phyloP scores from a whole-genome alignment of 2,797 vertebrate species.

The Pteronotus mesoamericanus region DNA sequence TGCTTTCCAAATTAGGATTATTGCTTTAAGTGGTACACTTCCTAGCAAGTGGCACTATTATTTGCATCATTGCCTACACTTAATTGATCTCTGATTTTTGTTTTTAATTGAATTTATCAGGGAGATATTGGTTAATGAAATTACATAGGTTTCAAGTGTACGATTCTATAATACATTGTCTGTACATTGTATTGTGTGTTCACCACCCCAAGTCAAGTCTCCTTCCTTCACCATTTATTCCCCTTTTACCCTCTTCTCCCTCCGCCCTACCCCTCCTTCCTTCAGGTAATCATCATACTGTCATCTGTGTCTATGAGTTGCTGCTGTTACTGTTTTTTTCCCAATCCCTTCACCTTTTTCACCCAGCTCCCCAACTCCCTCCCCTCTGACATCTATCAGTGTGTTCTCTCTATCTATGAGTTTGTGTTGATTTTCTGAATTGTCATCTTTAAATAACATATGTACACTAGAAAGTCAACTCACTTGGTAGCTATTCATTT shows the following conservation, averaged over 20 bases:
- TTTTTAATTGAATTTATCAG: background rate
- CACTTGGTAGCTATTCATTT: constrained; percentile 77
- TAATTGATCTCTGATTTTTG: constrained; percentile 38
- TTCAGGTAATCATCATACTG: background rate
- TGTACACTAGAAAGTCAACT: constrained; percentile 56
- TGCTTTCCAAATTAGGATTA: constrained; percentile 50
- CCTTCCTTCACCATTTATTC: background rate
- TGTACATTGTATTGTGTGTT: background rate
- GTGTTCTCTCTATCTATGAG: background rate
- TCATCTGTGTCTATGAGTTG: background rate
- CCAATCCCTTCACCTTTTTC: background rate
- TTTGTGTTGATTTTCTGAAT: background rate
- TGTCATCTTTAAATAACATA: constrained; percentile 75
- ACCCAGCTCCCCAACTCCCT: background rate
- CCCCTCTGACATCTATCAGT: background rate
- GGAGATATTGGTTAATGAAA: background rate
- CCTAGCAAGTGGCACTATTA: constrained; percentile 52
- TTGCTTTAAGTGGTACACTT: constrained; percentile 24
- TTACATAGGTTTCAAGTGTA: background rate
- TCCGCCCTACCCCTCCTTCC: background rate
- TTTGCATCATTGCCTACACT: constrained; percentile 64
- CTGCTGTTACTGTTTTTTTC: background rate
- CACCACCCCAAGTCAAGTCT: background rate
- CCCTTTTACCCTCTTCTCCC: background rate
- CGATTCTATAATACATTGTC: background rate